Base-by-base conservation (phyloP, 2,113 vertebrate genomes). In the Nothobranchius furzeri region DNA sequence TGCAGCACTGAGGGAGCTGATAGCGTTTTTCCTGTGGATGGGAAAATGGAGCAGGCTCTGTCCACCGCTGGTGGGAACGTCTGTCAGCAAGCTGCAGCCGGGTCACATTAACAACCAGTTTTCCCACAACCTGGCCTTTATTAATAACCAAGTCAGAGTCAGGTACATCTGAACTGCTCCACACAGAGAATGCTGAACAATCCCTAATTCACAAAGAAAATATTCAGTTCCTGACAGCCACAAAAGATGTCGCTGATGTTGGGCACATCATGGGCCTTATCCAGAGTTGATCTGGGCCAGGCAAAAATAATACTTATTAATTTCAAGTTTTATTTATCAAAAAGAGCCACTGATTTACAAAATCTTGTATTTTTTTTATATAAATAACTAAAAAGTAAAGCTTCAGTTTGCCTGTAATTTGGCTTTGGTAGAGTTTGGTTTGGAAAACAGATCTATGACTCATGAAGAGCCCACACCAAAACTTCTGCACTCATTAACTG, bases 41-140 rank as follows among this genome's bases (percentile, higher is more conserved):
- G 82, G 78, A 88, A 89, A 90, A 88, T 83, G 83, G 81, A 90
- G 70, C 80, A 78, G 79, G 69, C 73, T 83, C 82, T 82, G 84
- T 86, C 81, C 82, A 83, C 82, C n/a, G 68, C 86, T 83, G 85
- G 85, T 90, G 87, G 88, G 85, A 92, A 86, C 36, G 78, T 87
- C 86, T 90, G 86, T 89, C 88, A 86, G 87, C 78, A 78, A 84
- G 85, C 75, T 83, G 83, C 90, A 85, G 84, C 82, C 79, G 80
- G 70, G 82, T 86, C 87, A 85, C 83, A 88, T 90, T 91, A 92
- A 89, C 81, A 75, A 86, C 85, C 81, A 84, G 78, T 90, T 90
- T 89, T 89, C 86, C 89, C 89, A 91, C 87, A 90, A 91, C 91
- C 88, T 92, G 90, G 89, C 89, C 88, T 92, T 92, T 87, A 92